Conservation (phyloP, 2,113 vertebrate species). For the Hylia prasina region DNA sequence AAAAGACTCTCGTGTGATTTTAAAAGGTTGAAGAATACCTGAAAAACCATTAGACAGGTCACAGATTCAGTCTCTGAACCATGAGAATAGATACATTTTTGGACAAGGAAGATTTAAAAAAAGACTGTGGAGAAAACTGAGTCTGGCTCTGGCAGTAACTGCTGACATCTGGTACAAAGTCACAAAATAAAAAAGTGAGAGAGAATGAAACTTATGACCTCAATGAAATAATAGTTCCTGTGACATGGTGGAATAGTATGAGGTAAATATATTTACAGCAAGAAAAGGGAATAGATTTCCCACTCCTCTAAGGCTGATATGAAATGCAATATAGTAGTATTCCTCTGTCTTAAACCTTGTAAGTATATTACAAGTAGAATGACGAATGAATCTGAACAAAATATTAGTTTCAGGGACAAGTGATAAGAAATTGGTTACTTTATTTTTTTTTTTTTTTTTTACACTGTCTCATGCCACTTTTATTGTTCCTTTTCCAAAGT, state of each 20-base stretch:
- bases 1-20: neutral
- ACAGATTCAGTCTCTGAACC: neutral
- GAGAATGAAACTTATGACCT: neutral
- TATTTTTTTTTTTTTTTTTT: neutral
- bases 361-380: neutral
- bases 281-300: neutral
- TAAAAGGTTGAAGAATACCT: neutral
- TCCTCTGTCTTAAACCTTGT: neutral
- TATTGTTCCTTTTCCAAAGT: neutral
- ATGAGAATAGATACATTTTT: neutral
- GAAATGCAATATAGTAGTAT: neutral
- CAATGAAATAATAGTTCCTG: neutral
- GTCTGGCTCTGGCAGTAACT: neutral
- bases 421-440: neutral
- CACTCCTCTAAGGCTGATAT: neutral
- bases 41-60: neutral
- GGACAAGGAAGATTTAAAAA: neutral
- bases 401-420: neutral
- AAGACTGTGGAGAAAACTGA: neutral
- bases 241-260: neutral
- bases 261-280: neutral
- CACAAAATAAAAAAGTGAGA: constrained; percentile 14
- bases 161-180: neutral
- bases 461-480: neutral
- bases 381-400: neutral